Conservation (phyloP, 1,140 invertebrate species). For the Megalonaias nervosa region DNA sequence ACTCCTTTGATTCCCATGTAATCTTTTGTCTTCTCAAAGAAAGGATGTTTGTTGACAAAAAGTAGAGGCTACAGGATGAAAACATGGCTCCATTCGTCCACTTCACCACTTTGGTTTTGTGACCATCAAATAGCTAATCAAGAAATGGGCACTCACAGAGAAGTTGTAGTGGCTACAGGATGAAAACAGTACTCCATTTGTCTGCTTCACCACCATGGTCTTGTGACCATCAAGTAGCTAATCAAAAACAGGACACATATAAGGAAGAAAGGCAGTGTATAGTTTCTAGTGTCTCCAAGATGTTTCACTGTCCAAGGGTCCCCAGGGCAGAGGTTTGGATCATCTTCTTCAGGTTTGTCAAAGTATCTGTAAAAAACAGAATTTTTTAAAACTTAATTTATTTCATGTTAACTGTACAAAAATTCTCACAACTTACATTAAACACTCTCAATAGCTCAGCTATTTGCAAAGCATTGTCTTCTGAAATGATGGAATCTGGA, state of each 20-base stretch:
- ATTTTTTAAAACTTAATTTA: neutral
- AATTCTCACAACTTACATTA: neutral
- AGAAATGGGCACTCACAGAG: constrained; percentile 25
- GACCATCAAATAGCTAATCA: constrained; percentile 28
- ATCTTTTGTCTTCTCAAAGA: too few species aligned
- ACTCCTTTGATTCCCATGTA: too few species aligned
- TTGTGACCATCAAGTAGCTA: constrained; percentile 24
- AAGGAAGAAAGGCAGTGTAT: constrained; percentile 27
- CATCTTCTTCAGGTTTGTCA: constrained; percentile 25
- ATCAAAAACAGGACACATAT: constrained; percentile 28
- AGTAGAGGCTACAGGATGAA: too few species aligned
- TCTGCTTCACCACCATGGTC: constrained; percentile 27
- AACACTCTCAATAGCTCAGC: neutral
- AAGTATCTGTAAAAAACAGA: constrained; percentile 24
- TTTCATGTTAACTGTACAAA: constrained; percentile 1
- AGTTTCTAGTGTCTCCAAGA: constrained; percentile 18
- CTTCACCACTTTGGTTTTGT: constrained; percentile 27
- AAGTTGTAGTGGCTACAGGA: neutral
- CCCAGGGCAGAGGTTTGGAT: constrained; percentile 20
- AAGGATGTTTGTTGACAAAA: too few species aligned
- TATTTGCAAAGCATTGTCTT: too few species aligned
- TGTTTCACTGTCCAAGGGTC: constrained; percentile 22
- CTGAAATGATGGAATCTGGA: too few species aligned
- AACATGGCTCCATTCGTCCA: neutral
- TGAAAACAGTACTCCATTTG: too few species aligned